A percentile compares a stretch with the other conserved stretches of the same genome.
Conservation (phyloP, 2,113 vertebrate genomes). For the Nesogale talazaci region DNA sequence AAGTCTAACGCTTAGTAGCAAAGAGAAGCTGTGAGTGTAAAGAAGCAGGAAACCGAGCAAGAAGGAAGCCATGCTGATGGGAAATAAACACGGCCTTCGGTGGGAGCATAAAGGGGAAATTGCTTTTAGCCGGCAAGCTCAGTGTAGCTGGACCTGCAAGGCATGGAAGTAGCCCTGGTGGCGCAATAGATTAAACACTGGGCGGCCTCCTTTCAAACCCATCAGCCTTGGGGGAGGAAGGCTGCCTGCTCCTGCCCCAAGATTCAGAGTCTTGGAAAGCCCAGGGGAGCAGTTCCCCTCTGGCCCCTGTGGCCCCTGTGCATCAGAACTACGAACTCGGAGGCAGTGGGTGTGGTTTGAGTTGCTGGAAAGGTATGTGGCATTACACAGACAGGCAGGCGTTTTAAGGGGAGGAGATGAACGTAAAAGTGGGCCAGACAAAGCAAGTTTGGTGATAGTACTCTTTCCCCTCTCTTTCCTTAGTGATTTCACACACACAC, state of each 20-base stretch:
- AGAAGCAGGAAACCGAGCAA: slow-evolving; percentile 20
- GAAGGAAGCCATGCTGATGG: slow-evolving; percentile 8
- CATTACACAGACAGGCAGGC: background rate
- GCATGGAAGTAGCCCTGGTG: background rate
- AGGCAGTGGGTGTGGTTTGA: too few species aligned
- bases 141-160: background rate
- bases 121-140: background rate
- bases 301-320: too few species aligned
- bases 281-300: too few species aligned
- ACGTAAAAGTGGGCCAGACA: background rate
- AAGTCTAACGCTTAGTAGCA: slow-evolving; percentile 48
- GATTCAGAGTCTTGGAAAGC: too few species aligned
- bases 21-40: slow-evolving; percentile 30
- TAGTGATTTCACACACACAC: background rate
- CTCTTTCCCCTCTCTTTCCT: background rate
- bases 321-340: too few species aligned
- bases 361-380: background rate
- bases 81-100: slow-evolving; percentile 13
- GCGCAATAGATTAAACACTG: too few species aligned
- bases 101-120: background rate
- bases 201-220: too few species aligned
- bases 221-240: too few species aligned
- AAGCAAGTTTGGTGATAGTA: background rate
- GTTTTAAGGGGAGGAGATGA: background rate
- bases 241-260: too few species aligned